Conservation (phyloP, 1,140 invertebrate genomes). For the Ostrea denselamellosa region DNA sequence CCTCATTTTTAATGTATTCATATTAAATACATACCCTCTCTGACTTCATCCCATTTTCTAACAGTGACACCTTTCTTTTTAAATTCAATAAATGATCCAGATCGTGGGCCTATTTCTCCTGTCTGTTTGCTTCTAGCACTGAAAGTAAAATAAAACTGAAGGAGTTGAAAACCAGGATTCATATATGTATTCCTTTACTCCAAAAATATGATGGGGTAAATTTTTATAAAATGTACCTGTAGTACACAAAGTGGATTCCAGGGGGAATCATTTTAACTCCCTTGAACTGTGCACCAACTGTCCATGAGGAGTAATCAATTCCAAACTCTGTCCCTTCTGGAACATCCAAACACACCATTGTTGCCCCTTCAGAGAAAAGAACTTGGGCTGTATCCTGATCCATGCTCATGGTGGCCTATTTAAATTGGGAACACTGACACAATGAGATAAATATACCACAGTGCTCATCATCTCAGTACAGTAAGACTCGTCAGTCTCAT, state of each 20-base stretch:
- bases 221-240: slow-evolving; percentile 82
- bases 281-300: slow-evolving; percentile 93
- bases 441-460: too few species aligned
- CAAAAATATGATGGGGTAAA: not conserved
- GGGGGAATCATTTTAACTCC: slow-evolving; percentile 99
- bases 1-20: not conserved
- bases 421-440: not conserved
- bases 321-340: slow-evolving; percentile 94
- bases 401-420: slow-evolving; percentile 81
- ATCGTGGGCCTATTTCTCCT: slow-evolving; percentile 82
- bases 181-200: not conserved
- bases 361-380: slow-evolving; percentile 90
- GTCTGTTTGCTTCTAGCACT: slow-evolving; percentile 82
- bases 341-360: slow-evolving; percentile 88
- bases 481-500: too few species aligned
- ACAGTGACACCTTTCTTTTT: slow-evolving; percentile 90
- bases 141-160: slow-evolving; percentile 62
- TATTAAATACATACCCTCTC: slow-evolving; percentile 74
- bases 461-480: too few species aligned
- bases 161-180: not conserved
- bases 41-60: slow-evolving; percentile 87
- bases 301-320: slow-evolving; percentile 97
- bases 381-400: slow-evolving; percentile 87
- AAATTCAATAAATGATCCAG: slow-evolving; percentile 95
- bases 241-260: slow-evolving; percentile 96